A percentile compares a stretch with the other conserved stretches of the same genome.
Conservation (phyloP, 2,797 vertebrate species). For the Macroramphosus scolopax region DNA sequence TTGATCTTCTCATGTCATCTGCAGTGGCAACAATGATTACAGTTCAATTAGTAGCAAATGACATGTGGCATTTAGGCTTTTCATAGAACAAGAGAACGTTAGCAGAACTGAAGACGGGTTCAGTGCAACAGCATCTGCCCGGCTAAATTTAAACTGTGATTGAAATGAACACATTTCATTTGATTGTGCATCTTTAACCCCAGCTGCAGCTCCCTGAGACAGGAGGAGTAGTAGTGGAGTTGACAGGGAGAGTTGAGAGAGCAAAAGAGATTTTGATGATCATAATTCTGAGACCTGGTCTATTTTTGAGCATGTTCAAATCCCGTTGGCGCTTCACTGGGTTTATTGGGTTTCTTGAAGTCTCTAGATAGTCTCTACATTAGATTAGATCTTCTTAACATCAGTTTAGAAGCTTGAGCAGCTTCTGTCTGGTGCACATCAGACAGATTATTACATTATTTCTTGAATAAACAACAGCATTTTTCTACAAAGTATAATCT, state of each 20-base stretch:
- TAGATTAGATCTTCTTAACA: too few relatives aligned
- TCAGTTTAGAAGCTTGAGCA: constrained; percentile 7
- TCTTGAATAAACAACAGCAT: too few relatives aligned
- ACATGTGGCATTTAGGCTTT: constrained; percentile 6
- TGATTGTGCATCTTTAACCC: constrained; percentile 29
- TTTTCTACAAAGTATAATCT: too few relatives aligned
- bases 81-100: constrained; percentile 16
- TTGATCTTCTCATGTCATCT: too few relatives aligned
- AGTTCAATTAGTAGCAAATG: too few relatives aligned
- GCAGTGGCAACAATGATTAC: too few relatives aligned
- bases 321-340: too few relatives aligned
- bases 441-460: not conserved
- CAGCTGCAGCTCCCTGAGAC: constrained; percentile 46
- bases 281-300: constrained; percentile 34
- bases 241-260: constrained; percentile 41
- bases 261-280: constrained; percentile 54
- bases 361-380: too few relatives aligned
- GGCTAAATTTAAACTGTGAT: constrained; percentile 35
- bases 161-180: constrained; percentile 21
- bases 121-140: constrained; percentile 11
- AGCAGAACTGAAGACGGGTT: too few relatives aligned
- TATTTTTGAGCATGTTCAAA: constrained; percentile 56
- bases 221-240: constrained; percentile 42
- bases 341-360: too few relatives aligned
- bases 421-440: constrained; percentile 14